A percentile compares a stretch with the other conserved stretches of the same genome.
Evolutionary conservation across 2,113 vertebrate genomes (phyloP).

Genomic region (Poeciliopsis prolifica): DNA sequence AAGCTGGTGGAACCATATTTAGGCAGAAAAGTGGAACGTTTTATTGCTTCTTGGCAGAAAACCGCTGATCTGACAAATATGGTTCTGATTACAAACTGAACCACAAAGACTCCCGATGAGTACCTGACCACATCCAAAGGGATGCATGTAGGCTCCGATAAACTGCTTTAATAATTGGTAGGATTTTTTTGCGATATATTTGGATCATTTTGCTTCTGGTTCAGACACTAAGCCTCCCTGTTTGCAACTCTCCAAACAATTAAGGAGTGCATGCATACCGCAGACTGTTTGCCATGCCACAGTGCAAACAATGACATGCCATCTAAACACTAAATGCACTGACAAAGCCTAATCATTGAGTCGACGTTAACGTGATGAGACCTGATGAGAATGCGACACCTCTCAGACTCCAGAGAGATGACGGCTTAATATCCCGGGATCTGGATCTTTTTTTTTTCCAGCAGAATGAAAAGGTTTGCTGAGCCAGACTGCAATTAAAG

Average conservation of each 20-base stretch:
- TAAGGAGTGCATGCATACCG: conserved; percentile 31
- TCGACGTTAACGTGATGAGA: background rate
- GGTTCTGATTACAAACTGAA: conserved; percentile 30
- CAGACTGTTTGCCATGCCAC: conserved; percentile 38
- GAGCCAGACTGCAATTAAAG: background rate
- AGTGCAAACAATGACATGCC: conserved; percentile 35
- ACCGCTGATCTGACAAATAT: background rate
- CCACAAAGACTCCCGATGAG: background rate
- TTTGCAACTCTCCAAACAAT: conserved; percentile 5
- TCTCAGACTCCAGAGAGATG: background rate
- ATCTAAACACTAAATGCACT: conserved; percentile 27
- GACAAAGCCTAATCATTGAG: conserved; percentile 17
- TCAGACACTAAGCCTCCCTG: conserved; percentile 5
- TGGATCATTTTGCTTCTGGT: background rate
- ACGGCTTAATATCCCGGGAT: background rate
- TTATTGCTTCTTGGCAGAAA: conserved; percentile 42
- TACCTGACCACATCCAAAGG: conserved; percentile 3
- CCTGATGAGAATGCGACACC: conserved; percentile 5
- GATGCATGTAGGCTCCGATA: conserved; percentile 22
- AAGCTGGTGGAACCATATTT: background rate
- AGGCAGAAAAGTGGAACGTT: conserved; percentile 16
- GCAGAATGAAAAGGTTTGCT: background rate
- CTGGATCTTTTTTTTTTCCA: background rate
- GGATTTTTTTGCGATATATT: background rate
- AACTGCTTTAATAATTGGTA: background rate